Evolutionary conservation across 2,797 vertebrate species (phyloP).

Genomic region (Rhynchonycteris naso): DNA sequence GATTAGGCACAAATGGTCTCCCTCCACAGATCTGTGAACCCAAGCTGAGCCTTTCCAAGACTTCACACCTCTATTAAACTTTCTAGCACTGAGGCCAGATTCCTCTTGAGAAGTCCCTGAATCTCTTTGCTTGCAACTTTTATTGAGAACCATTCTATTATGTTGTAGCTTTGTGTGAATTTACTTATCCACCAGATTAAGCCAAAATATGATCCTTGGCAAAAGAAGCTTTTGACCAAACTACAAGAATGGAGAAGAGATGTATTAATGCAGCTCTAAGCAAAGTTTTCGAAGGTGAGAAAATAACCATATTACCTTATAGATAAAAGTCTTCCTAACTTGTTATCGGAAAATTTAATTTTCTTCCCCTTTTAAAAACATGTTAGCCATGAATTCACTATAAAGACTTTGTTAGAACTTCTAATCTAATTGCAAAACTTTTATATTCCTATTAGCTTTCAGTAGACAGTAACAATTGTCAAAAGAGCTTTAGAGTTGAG

Average conservation of each 20-base stretch:
- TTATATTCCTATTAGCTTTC: conserved; percentile 43
- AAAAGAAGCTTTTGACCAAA: conserved; percentile 87
- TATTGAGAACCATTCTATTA: conserved; percentile 27
- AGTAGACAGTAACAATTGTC: not conserved
- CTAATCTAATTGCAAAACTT: conserved; percentile 2
- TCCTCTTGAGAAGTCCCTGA: not conserved
- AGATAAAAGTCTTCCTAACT: conserved; percentile 27
- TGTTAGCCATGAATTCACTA: not conserved
- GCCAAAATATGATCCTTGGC: conserved; percentile 88
- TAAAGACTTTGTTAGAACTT: conserved; percentile 30
- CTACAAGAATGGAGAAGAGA: conserved; percentile 85
- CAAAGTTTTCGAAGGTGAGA: conserved; percentile 86
- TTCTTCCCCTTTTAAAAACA: not conserved
- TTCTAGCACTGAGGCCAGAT: not conserved
- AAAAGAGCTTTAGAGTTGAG: not conserved
- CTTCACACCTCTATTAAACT: not conserved
- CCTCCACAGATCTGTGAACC: not conserved
- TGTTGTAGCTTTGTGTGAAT: not conserved
- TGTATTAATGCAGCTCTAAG: conserved; percentile 84
- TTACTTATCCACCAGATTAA: conserved; percentile 83
- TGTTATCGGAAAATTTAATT: not conserved
- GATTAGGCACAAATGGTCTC: not conserved
- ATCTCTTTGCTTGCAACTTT: conserved; percentile 30
- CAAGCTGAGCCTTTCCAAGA: not conserved
- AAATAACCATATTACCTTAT: not conserved